Conservation (phyloP, 2,113 vertebrate genomes). For the Silurus meridionalis region DNA sequence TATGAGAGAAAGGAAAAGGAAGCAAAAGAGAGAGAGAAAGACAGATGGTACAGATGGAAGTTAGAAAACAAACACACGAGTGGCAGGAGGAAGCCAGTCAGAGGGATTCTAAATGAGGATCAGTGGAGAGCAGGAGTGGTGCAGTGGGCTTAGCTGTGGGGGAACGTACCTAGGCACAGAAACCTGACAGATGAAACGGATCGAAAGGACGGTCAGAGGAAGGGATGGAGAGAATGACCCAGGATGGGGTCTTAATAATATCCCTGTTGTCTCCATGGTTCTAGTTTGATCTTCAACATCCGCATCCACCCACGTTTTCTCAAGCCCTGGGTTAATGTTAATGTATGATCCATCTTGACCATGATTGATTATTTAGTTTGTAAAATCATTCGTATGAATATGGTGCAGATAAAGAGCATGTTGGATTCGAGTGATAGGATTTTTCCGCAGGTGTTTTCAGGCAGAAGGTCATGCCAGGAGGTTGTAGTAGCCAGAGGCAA, state of each 20-base stretch:
- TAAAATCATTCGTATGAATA: neutral
- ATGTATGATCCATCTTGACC: neutral
- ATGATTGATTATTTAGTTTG: neutral
- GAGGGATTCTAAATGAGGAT: slow-evolving; percentile 14
- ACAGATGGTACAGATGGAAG: slow-evolving; percentile 8
- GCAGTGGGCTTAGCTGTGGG: neutral
- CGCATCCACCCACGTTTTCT: neutral
- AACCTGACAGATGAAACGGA: neutral
- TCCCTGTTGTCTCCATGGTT: neutral
- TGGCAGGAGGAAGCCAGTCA: neutral
- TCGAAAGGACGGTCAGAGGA: neutral
- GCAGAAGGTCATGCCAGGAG: slow-evolving; percentile 18
- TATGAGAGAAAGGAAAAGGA: neutral
- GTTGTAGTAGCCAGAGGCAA: neutral
- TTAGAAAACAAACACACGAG: neutral
- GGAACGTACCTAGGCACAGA: neutral
- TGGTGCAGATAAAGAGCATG: neutral
- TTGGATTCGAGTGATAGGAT: neutral
- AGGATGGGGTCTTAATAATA: neutral
- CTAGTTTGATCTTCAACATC: neutral
- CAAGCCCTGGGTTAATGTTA: neutral
- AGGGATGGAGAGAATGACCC: neutral
- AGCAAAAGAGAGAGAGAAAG: neutral
- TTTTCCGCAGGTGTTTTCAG: neutral
- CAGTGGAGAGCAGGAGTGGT: neutral